Evolutionary conservation across 1,140 invertebrate species (phyloP), one percentile per base, ranked within the genome.

Genomic region (Proctacanthus coquilletti): DNA sequence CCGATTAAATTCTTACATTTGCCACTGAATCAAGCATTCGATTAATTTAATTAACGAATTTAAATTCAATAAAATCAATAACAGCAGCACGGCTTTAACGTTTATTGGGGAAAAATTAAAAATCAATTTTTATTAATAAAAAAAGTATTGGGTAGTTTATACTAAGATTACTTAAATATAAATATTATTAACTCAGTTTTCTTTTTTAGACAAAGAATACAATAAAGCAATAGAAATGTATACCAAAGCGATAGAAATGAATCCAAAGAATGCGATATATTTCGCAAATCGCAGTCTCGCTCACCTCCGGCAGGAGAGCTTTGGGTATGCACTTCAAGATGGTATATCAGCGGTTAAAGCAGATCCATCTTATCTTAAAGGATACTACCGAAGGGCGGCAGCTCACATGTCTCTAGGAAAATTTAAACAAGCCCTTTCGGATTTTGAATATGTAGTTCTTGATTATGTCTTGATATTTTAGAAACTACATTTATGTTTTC

Each of bases 341-440:
- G 94, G 94, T 5, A 75, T 83, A 1, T 84, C 82, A 60, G 83
- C 94, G 2, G 84, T 98, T 31, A 79, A 89, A 62, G 52, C 91
- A 34, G 89, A 98, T 64, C 80, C 74, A 45, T 72, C 69, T 25
- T 98, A 97, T 63, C 67, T 94, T 5, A 98, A 98, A 65, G 91
- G 85, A 10, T 85, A 84, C 50, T 98, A 98, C 61, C 79, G 96
- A 53, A 69, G 94, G 57, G 95, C 95, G 0, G 87, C 86, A 1
- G 84, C 94, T 23, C 77, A 95, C 49, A 98, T 98, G 93, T 89
- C 92, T 19, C 62, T 98, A 46, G 92, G 93, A 43, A 97, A 96
- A 68, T 97, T 93, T 59, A 97, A 96, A 67, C 64, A 85, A 59
- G 95, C 96, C 1, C 69, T 98, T 33, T 87, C 81, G 62, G 94